These are phyloP conservation scores for Formica aserva DNA, from an alignment of 2,888 invertebrate species.

Conservation along the genomic window DNA sequence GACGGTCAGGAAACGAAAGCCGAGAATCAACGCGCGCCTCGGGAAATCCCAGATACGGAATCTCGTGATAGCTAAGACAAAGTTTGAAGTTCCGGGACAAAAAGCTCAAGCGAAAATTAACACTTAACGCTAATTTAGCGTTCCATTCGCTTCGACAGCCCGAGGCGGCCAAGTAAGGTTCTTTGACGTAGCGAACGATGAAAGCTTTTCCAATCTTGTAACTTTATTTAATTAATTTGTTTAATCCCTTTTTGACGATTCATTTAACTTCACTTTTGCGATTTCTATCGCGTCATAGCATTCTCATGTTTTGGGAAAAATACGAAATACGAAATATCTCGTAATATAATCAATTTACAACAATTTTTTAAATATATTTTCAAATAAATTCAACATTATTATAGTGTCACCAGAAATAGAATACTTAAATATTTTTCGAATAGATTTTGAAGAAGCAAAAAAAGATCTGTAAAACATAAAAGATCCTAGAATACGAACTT, in stretches of 20 bases:
- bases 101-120: slow-evolving; percentile 30
- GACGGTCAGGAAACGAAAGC: slow-evolving; percentile 18
- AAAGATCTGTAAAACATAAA: neutral
- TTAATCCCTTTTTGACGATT: neutral
- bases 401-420: neutral
- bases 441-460: neutral
- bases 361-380: neutral
- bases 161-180: slow-evolving; percentile 15
- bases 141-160: slow-evolving; percentile 19
- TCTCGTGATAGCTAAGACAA: neutral
- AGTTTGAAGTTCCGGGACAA: neutral
- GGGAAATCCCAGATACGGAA: slow-evolving; percentile 23
- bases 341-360: neutral
- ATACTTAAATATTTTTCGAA: neutral
- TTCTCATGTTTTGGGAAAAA: neutral
- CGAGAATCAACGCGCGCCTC: slow-evolving; percentile 26
- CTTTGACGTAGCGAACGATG: neutral
- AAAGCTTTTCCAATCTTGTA: slow-evolving; percentile 1
- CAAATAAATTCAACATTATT: neutral
- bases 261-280: neutral
- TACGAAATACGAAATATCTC: neutral
- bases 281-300: neutral
- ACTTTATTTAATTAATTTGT: slow-evolving; percentile 21
- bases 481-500: neutral
- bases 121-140: slow-evolving; percentile 24